These are phyloP conservation scores for Peromyscus californicus DNA, from an alignment of 2,113 vertebrate genomes.

Conservation along the genomic window DNA sequence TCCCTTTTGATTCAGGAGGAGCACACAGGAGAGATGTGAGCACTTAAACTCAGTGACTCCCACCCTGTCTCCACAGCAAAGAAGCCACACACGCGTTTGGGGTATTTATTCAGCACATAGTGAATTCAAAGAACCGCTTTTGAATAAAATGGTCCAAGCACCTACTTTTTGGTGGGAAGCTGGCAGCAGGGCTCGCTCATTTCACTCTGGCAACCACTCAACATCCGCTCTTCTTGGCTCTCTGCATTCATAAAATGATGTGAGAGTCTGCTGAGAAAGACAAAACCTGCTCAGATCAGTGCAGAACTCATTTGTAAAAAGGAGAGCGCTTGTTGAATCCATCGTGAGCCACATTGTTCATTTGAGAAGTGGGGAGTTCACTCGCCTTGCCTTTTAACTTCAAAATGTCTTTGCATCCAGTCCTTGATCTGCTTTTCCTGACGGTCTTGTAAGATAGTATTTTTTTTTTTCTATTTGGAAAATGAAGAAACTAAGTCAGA, in stretches of 20 bases:
- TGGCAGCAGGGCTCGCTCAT: slow-evolving; percentile 62
- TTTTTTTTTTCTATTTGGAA: neutral
- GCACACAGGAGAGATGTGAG: neutral
- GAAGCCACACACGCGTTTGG: slow-evolving; percentile 69
- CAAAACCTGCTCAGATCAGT: neutral
- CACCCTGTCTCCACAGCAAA: slow-evolving; percentile 70
- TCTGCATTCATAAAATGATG: neutral
- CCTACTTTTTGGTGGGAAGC: slow-evolving; percentile 72
- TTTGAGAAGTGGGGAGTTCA: neutral
- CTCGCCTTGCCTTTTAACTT: slow-evolving; percentile 40
- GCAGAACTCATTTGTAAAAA: neutral
- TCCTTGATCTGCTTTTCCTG: neutral
- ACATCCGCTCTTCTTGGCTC: neutral
- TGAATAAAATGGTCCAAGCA: slow-evolving; percentile 80
- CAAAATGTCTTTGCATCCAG: neutral
- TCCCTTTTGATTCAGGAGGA: slow-evolving; percentile 70
- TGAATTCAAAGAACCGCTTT: slow-evolving; percentile 67
- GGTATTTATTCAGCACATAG: slow-evolving; percentile 66
- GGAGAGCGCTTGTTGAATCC: neutral
- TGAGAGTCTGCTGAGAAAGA: slow-evolving; percentile 4
- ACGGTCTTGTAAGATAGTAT: neutral
- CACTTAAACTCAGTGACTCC: slow-evolving; percentile 59
- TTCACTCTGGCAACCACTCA: slow-evolving; percentile 49
- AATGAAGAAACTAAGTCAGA: slow-evolving; percentile 14
- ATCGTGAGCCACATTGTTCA: neutral